Base-by-base conservation (phyloP, 2,888 invertebrate genomes). In the Merodon equestris region DNA sequence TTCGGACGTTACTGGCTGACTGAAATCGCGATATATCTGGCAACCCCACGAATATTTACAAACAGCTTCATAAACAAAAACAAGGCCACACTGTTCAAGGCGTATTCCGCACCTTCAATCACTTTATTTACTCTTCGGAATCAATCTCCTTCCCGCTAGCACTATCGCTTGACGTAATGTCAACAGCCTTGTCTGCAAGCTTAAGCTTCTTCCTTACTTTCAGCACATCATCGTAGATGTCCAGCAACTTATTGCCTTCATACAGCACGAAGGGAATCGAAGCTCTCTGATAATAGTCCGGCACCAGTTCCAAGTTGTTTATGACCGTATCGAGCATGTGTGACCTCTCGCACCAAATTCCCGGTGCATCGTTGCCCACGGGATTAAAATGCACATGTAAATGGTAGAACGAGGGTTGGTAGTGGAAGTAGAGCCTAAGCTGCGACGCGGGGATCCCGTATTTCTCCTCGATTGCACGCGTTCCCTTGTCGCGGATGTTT, bases 391-490 rank as follows among this genome's bases (percentile, higher is more conserved):
- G 99, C 0, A 99, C 91, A 87, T 99, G 99, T 0, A 99, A 90
- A 87, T 99, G 98, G 89, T 97, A 98, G 90, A 97, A 99, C 0
- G 97, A 96, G 0, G 99, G 99, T 85, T 97, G 98, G 89, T 99
- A 99, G 88, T 99, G 98, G 0, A 98, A 87, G 87, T 95, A 99
- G 76, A 96, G 92, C 18, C 97, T 91, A 19, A 98, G 88, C 85
- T 96, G 93, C 4, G 92, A 91, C 13, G 90, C 88, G 2, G 91
- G 89, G 0, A 99, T 84, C 12, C 91, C 91, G 89, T 95, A 98
- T 84, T 94, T 95, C 36, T 94, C 91, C 54, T 91, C 86, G 71
- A 99, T 96, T 1, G 93, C 93, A 86, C 92, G 95, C 86, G 91
- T 91, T 82, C 95, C 94, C 85, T 94, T 93, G 63, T 93, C 90